Evolutionary conservation across 2,888 invertebrate genomes (phyloP).

Genomic region (Coelinius sp.): DNA sequence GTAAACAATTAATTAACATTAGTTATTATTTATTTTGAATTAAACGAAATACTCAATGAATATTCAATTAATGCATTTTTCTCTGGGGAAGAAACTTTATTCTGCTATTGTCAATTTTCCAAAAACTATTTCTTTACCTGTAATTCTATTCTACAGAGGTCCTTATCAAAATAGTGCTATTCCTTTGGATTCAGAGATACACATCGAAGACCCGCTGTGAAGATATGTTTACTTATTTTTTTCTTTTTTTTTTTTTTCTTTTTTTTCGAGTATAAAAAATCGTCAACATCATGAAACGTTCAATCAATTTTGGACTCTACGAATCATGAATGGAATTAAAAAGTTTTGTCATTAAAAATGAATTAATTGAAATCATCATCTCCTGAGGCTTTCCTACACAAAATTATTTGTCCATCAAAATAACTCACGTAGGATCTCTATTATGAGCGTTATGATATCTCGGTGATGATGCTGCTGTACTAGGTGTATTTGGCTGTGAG

Average conservation of each 20-base stretch:
- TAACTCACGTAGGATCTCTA: background rate
- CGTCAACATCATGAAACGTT: too few relatives aligned
- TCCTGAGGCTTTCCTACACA: too few relatives aligned
- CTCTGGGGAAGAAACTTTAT: background rate
- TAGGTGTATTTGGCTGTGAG: slow-evolving; percentile 60
- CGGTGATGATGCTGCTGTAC: slow-evolving; percentile 62
- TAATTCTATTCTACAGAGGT: background rate
- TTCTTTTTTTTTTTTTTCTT: too few relatives aligned
- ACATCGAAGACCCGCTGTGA: background rate
- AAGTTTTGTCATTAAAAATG: too few relatives aligned
- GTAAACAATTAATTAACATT: slow-evolving; percentile 24
- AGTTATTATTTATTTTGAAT: background rate
- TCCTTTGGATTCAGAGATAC: background rate
- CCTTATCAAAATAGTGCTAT: background rate
- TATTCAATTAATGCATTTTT: background rate
- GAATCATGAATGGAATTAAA: too few relatives aligned
- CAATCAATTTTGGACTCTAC: too few relatives aligned
- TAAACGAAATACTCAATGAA: background rate
- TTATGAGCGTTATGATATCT: slow-evolving; percentile 61
- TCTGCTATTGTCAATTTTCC: background rate
- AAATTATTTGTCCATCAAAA: background rate
- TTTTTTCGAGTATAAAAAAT: too few relatives aligned
- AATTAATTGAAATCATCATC: too few relatives aligned
- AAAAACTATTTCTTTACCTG: background rate
- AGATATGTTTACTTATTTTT: background rate